Evolutionary conservation across 2,797 vertebrate genomes (phyloP).

Genomic region (Rhincodon typus): DNA sequence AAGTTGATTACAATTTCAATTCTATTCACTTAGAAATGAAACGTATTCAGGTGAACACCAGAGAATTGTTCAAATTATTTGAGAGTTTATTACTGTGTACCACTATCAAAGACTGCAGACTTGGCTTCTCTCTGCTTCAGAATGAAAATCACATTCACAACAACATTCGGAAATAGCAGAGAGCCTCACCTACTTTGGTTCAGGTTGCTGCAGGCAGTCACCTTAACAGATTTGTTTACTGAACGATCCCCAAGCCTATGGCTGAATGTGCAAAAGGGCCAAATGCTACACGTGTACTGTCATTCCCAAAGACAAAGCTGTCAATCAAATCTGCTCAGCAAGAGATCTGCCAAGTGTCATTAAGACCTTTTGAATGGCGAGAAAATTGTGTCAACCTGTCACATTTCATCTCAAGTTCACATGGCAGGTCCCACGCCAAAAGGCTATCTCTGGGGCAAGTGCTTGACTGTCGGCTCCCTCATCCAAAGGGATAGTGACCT

Average conservation of each 20-base stretch:
- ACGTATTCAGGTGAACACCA: neutral
- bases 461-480: neutral
- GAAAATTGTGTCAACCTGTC: neutral
- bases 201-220: neutral
- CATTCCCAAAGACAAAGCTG: neutral
- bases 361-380: neutral
- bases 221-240: neutral
- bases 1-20: neutral
- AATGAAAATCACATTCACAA: neutral
- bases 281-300: neutral
- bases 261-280: neutral
- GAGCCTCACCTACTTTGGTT: neutral
- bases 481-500: neutral
- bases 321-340: neutral
- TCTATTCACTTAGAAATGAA: neutral
- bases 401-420: neutral
- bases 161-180: neutral
- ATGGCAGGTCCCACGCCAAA: neutral
- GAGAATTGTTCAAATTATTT: neutral
- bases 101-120: neutral
- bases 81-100: neutral
- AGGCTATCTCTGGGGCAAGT: neutral
- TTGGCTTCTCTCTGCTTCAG: neutral
- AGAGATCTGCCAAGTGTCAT: neutral
- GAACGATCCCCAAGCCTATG: neutral